Evolutionary conservation across 2,888 invertebrate species (phyloP).

Genomic region (Gerris lacustris): DNA sequence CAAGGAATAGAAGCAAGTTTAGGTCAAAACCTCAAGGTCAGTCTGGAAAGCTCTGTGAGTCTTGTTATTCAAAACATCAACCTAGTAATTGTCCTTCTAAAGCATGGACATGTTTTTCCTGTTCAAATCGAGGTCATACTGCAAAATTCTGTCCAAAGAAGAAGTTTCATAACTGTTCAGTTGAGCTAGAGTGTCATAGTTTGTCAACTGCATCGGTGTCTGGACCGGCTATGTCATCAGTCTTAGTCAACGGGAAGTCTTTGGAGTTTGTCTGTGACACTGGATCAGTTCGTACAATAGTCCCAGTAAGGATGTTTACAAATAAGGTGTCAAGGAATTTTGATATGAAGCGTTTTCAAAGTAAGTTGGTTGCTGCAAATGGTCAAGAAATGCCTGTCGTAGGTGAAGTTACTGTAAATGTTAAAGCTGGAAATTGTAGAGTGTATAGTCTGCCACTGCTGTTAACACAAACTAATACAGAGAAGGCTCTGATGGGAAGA

Average conservation of each 20-base stretch:
- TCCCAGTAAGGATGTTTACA: neutral
- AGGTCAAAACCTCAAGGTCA: neutral
- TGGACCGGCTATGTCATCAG: neutral
- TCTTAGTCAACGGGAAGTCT: neutral
- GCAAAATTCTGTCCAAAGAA: neutral
- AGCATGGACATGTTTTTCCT: neutral
- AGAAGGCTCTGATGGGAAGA: neutral
- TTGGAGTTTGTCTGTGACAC: neutral
- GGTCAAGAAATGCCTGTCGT: neutral
- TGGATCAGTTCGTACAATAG: neutral
- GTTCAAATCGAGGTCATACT: neutral
- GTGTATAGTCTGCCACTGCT: neutral
- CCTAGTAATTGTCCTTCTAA: neutral
- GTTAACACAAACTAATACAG: neutral
- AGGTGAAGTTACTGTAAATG: neutral
- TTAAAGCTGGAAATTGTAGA: neutral
- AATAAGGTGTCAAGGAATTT: neutral
- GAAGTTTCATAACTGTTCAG: neutral
- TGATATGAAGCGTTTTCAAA: neutral
- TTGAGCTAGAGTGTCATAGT: neutral
- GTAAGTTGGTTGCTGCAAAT: neutral
- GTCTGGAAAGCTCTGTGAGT: neutral
- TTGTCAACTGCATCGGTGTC: neutral
- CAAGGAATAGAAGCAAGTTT: neutral
- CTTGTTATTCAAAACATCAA: neutral